Evolutionary conservation across 2,888 invertebrate species (phyloP).

Genomic region (Oxytorus armatus): DNA sequence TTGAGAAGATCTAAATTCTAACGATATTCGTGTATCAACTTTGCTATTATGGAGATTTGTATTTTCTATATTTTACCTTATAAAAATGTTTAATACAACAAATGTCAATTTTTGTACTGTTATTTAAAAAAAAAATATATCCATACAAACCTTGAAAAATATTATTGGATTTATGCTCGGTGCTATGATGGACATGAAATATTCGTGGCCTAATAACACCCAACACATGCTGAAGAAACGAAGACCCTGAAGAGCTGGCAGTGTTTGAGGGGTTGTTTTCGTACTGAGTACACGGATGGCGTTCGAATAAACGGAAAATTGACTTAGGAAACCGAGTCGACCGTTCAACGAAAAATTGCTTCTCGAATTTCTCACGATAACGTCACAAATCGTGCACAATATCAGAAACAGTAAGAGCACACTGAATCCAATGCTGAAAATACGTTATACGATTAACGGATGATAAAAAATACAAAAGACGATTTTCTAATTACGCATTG

Average conservation of each 20-base stretch:
- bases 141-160: conserved; percentile 81
- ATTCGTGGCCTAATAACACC: conserved; percentile 85
- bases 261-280: conserved; percentile 71
- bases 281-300: conserved; percentile 80
- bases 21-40: too few relatives aligned
- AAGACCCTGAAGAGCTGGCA: conserved; percentile 85
- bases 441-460: too few relatives aligned
- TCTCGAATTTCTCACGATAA: conserved; percentile 14
- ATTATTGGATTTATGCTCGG: conserved; percentile 81
- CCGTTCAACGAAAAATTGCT: neutral
- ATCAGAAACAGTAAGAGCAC: conserved; percentile 70
- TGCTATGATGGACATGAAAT: conserved; percentile 78
- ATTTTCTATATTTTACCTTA: too few relatives aligned
- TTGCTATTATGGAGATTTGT: too few relatives aligned
- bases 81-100: too few relatives aligned
- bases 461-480: too few relatives aligned
- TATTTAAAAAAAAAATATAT: conserved; percentile 75
- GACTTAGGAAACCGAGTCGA: conserved; percentile 66
- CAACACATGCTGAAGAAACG: conserved; percentile 85
- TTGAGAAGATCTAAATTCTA: too few relatives aligned
- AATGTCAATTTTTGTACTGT: too few relatives aligned
- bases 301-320: conserved; percentile 84
- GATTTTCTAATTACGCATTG: too few relatives aligned
- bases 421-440: conserved; percentile 72
- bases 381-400: conserved; percentile 72